phyloP scores from a whole-genome alignment of 2,113 vertebrate genomes.

The Synodontis membranacea region DNA sequence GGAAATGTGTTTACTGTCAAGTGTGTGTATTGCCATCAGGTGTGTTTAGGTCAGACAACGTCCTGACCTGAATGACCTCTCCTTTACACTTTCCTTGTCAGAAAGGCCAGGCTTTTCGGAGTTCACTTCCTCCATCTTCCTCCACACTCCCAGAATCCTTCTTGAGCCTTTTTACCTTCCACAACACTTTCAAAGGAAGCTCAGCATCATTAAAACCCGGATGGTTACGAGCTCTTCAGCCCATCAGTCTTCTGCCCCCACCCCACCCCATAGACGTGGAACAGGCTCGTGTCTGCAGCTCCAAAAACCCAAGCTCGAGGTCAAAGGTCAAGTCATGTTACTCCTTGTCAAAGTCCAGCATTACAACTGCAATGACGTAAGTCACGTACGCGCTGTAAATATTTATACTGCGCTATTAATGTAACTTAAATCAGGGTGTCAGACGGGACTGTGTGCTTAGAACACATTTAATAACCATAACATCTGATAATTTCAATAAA shows the following conservation, averaged over 20 bases:
- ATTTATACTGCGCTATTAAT: not conserved
- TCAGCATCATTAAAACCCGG: conserved; percentile 39
- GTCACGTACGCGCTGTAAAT: not conserved
- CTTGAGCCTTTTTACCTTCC: conserved; percentile 43
- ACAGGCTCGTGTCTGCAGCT: not conserved
- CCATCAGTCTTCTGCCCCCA: conserved; percentile 50
- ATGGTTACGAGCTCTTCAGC: conserved; percentile 43
- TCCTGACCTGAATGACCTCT: not conserved
- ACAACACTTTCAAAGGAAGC: conserved; percentile 43
- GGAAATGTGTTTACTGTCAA: no score
- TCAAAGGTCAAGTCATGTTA: conserved; percentile 38
- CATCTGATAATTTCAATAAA: not conserved
- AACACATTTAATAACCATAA: not conserved
- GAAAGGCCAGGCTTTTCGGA: not conserved
- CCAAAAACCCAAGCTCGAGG: conserved; percentile 34
- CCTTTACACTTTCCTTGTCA: not conserved
- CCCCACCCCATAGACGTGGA: no score
- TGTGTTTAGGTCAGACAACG: not conserved
- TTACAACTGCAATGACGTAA: not conserved
- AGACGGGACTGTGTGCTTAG: not conserved
- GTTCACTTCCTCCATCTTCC: not conserved
- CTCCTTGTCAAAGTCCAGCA: not conserved
- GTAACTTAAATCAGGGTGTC: not conserved
- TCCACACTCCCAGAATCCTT: conserved; percentile 35
- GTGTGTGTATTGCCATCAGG: not conserved